Evolutionary conservation across 1,140 invertebrate genomes (phyloP), one percentile per base, ranked within the genome.

Genomic region (Palaemon carinicauda): DNA sequence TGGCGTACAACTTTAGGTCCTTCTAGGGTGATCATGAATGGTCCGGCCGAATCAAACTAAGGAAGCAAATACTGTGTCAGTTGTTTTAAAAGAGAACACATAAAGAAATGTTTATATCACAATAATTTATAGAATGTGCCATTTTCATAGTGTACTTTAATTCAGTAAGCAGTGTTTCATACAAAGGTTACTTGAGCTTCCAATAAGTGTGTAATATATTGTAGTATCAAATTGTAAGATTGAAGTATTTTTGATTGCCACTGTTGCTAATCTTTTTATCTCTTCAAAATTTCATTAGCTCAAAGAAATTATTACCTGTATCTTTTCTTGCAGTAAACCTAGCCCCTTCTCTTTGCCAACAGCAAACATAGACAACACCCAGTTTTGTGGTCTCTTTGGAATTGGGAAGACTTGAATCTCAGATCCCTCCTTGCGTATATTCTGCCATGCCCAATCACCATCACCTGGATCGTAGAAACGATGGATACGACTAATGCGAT

Each of bases 361-460:
- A n/a, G 89, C 87, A 73, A 90, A 90, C 83, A 88, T 88, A 33
- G 87, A 88, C 17, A 89, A 71, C 14, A 89, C 86, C 90, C 90
- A 90, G 9, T 27, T 89, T 56, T 89, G 87, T 24, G 90, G 90
- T 19, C 90, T 83, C 75, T 84, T 87, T 10, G 90, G 89, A 51
- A 90, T 88, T 1, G 88, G 78, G 51, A 87, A 83, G 19, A 90
- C 87, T 80, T 79, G 73, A 27, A 90, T 90, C 60, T 88, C 88
- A 0, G 71, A 15, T 21, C 89, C 84, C 17, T 80, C 77, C 19
- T 80, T 53, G 12, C 87, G 84, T 33, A 89, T 53, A 41, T 89
- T 83, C 54, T 27, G 52, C 90, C 90, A 90, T 12, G 89, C 90
- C 90, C 90, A 90, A 80, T 90, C 90, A 1, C 90, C 90, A 53